A percentile compares a stretch with the other conserved stretches of the same genome.
These are phyloP conservation scores for Suillia variegata DNA, from an alignment of 2,888 invertebrate species.

Conservation along the genomic window DNA sequence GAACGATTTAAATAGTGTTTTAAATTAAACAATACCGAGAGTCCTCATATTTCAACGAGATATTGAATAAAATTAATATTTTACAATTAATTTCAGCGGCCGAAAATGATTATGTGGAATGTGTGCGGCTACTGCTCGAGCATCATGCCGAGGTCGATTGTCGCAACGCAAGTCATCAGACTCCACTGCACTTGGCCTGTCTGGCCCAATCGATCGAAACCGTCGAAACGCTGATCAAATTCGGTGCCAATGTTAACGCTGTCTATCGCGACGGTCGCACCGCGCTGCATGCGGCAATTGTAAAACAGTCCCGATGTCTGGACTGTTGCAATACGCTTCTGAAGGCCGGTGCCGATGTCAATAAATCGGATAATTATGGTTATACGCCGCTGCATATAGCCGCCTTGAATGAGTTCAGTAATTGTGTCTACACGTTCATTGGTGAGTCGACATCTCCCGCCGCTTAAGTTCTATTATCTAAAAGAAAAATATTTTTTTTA, in stretches of 20 bases:
- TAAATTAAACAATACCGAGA: too few relatives aligned
- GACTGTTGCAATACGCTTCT: slow-evolving; percentile 73
- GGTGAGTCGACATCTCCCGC: slow-evolving; percentile 54
- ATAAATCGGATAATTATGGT: slow-evolving; percentile 79
- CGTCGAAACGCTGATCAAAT: slow-evolving; percentile 71
- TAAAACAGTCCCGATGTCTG: slow-evolving; percentile 71
- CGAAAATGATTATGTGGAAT: slow-evolving; percentile 83
- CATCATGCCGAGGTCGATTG: slow-evolving; percentile 79
- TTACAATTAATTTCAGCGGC: slow-evolving; percentile 68
- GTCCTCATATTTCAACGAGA: too few relatives aligned
- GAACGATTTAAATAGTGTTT: too few relatives aligned
- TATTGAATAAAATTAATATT: too few relatives aligned
- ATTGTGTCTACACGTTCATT: slow-evolving; percentile 74
- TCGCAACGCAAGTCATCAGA: slow-evolving; percentile 76
- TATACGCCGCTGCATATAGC: slow-evolving; percentile 84
- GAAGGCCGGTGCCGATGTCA: slow-evolving; percentile 73
- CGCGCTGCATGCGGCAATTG: slow-evolving; percentile 80
- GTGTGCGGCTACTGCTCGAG: slow-evolving; percentile 73
- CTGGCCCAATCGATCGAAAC: slow-evolving; percentile 80
- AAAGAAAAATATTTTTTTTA: slow-evolving; percentile 34
- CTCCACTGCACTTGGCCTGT: slow-evolving; percentile 83
- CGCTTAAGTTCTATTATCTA: neutral
- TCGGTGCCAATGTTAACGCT: slow-evolving; percentile 70
- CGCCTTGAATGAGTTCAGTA: slow-evolving; percentile 80
- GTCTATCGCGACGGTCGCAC: slow-evolving; percentile 77